Percentiles rank a stretch among this genome's conserved stretches.
These are phyloP conservation scores for Muscicapa comitata DNA, from an alignment of 2,797 vertebrate genomes.

Conservation along the genomic window DNA sequence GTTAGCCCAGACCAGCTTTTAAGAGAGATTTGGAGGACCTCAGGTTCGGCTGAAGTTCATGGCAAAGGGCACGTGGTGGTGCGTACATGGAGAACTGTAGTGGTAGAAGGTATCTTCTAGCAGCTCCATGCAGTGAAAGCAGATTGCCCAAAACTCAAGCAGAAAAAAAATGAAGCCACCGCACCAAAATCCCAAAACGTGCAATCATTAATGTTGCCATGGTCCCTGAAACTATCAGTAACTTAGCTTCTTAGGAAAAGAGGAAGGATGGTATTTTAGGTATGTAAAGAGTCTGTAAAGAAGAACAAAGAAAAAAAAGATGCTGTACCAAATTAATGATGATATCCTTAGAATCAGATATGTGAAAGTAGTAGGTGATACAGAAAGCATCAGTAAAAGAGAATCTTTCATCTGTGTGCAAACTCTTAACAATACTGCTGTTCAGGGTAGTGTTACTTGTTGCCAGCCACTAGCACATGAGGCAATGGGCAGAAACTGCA, in stretches of 20 bases:
- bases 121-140: background rate
- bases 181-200: background rate
- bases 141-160: background rate
- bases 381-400: background rate
- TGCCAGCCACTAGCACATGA: background rate
- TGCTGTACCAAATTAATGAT: background rate
- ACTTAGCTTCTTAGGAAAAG: background rate
- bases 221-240: background rate
- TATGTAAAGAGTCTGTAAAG: background rate
- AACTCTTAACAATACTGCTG: background rate
- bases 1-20: background rate
- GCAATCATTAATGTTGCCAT: background rate
- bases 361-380: background rate
- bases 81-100: rapidly evolving
- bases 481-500: background rate
- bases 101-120: background rate
- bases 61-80: background rate
- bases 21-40: background rate
- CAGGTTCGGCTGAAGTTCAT: background rate
- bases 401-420: background rate
- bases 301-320: background rate
- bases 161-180: background rate
- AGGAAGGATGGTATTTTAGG: background rate
- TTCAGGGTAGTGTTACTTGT: background rate
- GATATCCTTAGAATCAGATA: background rate